Evolutionary conservation across 2,113 vertebrate species (phyloP).

Genomic region (Physeter macrocephalus): DNA sequence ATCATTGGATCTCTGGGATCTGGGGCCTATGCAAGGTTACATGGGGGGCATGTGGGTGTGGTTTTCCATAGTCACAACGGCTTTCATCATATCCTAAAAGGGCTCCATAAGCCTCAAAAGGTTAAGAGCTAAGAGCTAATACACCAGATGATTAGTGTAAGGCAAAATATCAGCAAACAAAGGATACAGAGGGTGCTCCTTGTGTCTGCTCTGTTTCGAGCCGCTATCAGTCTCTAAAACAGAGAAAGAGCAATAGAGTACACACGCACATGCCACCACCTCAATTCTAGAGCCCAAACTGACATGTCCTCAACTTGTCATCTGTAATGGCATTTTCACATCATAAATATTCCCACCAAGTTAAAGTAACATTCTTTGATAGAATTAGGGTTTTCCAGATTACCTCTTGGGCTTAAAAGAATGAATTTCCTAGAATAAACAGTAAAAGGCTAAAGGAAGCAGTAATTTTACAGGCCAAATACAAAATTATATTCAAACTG

Average conservation of each 20-base stretch:
- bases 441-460: background rate
- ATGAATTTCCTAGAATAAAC: background rate
- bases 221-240: background rate
- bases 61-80: background rate
- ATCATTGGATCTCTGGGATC: background rate
- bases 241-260: background rate
- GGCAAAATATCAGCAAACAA: background rate
- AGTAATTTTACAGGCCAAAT: background rate
- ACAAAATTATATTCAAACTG: conserved; percentile 5
- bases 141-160: background rate
- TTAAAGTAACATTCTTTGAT: background rate
- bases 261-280: background rate
- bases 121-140: background rate
- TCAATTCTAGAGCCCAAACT: background rate
- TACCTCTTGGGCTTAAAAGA: background rate
- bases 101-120: background rate
- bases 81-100: background rate
- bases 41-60: fast-evolving
- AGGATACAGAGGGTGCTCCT: no score
- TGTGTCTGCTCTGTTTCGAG: background rate
- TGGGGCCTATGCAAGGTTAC: background rate
- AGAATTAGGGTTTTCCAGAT: background rate
- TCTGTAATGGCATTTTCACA: background rate
- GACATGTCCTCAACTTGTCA: background rate
- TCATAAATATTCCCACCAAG: background rate